These are phyloP conservation scores for Macaria notata DNA, from an alignment of 2,888 invertebrate species.

Conservation along the genomic window DNA sequence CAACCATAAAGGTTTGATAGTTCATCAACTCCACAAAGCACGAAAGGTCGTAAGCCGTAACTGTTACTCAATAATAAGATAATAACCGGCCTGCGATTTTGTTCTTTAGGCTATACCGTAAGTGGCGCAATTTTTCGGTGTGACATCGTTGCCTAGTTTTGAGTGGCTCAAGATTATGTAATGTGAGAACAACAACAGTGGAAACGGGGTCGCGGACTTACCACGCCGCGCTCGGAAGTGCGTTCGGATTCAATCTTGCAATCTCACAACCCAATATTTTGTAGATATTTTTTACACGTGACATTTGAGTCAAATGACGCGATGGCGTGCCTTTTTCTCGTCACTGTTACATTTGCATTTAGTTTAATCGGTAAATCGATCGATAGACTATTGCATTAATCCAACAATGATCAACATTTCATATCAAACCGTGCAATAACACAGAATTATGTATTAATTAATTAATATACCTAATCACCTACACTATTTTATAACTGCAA, in stretches of 20 bases:
- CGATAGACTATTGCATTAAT: no score
- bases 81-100: slow-evolving; percentile 34
- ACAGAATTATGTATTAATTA: no score
- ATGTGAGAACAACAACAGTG: slow-evolving; percentile 74
- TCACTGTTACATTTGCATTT: no score
- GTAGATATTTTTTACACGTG: slow-evolving; percentile 10
- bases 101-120: slow-evolving; percentile 34
- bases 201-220: slow-evolving; percentile 72
- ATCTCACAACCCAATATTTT: slow-evolving; percentile 26
- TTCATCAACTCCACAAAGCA: slow-evolving; percentile 7
- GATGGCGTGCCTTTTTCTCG: no score
- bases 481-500: no score
- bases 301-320: no score
- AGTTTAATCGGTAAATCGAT: no score
- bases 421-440: no score
- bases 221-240: slow-evolving; percentile 62
- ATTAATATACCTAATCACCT: no score
- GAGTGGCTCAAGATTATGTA: slow-evolving; percentile 76
- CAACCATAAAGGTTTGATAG: no score
- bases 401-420: no score
- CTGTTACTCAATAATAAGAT: slow-evolving; percentile 29
- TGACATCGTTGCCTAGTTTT: slow-evolving; percentile 81
- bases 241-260: slow-evolving; percentile 44
- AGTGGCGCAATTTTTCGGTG: slow-evolving; percentile 79
- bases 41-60: slow-evolving; percentile 24